Conservation (phyloP, 2,888 invertebrate genomes). For the Druceiella hillmani region DNA sequence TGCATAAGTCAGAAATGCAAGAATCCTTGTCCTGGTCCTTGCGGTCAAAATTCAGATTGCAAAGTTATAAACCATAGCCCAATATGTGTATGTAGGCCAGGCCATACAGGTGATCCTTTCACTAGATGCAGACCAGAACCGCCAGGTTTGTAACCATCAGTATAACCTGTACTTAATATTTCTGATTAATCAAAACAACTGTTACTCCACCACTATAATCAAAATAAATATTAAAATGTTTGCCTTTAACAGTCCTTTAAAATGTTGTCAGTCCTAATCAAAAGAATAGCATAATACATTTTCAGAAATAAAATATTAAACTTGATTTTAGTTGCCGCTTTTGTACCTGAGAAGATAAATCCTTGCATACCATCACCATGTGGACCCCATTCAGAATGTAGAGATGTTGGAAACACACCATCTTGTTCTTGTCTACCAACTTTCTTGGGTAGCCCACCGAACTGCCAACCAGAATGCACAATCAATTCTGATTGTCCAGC, state of each 20-base stretch:
- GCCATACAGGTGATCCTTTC: conserved; percentile 68
- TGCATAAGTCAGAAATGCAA: conserved; percentile 71
- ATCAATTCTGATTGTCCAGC: conserved; percentile 73
- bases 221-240: too few relatives aligned
- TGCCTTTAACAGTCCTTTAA: too few relatives aligned
- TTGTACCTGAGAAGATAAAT: conserved; percentile 34
- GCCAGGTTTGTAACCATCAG: conserved; percentile 43
- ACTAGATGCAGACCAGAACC: conserved; percentile 49
- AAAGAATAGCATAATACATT: too few relatives aligned
- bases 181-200: too few relatives aligned
- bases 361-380: conserved; percentile 72
- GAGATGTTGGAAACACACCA: conserved; percentile 60
- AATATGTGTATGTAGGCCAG: conserved; percentile 62
- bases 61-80: conserved; percentile 72
- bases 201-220: too few relatives aligned
- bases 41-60: conserved; percentile 69
- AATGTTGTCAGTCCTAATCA: too few relatives aligned
- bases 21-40: conserved; percentile 76
- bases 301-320: too few relatives aligned
- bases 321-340: too few relatives aligned
- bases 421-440: conserved; percentile 66
- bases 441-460: conserved; percentile 71
- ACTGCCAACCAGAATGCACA: conserved; percentile 76
- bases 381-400: conserved; percentile 72
- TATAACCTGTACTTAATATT: too few relatives aligned